These are phyloP conservation scores for Drosophila basisetae DNA, from an alignment of 2,888 invertebrate species.

Conservation along the genomic window DNA sequence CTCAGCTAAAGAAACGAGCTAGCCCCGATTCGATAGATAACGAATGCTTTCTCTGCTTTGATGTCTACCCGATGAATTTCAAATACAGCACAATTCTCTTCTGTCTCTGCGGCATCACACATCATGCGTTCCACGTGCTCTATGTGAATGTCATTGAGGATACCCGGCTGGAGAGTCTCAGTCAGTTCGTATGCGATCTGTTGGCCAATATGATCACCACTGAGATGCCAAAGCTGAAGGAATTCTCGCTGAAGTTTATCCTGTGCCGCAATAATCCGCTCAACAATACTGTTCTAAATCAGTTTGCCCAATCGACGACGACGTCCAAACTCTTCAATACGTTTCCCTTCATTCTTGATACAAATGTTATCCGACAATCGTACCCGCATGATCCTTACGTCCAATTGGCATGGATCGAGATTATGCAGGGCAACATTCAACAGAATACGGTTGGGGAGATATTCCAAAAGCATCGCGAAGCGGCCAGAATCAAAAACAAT, in stretches of 20 bases:
- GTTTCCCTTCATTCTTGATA: constrained; percentile 40
- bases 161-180: constrained; percentile 17
- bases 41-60: constrained; percentile 55
- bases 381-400: constrained; percentile 42
- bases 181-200: constrained; percentile 50
- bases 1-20: background rate
- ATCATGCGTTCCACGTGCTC: constrained; percentile 41
- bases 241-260: constrained; percentile 43
- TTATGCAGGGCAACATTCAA: constrained; percentile 40
- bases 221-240: constrained; percentile 45
- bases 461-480: constrained; percentile 23
- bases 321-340: constrained; percentile 16
- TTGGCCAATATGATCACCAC: constrained; percentile 36
- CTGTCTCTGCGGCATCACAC: constrained; percentile 46
- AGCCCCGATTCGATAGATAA: constrained; percentile 13
- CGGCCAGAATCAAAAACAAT: constrained; percentile 4
- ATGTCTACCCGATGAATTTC: constrained; percentile 31
- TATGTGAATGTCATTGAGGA: constrained; percentile 50
- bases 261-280: constrained; percentile 38
- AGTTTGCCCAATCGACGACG: constrained; percentile 11
- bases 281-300: constrained; percentile 20
- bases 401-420: constrained; percentile 43
- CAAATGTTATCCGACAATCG: constrained; percentile 13
- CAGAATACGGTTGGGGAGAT: constrained; percentile 14
- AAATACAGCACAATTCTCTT: constrained; percentile 42